These are phyloP conservation scores for Pampus argenteus DNA, from an alignment of 2,797 vertebrate species.

Conservation along the genomic window DNA sequence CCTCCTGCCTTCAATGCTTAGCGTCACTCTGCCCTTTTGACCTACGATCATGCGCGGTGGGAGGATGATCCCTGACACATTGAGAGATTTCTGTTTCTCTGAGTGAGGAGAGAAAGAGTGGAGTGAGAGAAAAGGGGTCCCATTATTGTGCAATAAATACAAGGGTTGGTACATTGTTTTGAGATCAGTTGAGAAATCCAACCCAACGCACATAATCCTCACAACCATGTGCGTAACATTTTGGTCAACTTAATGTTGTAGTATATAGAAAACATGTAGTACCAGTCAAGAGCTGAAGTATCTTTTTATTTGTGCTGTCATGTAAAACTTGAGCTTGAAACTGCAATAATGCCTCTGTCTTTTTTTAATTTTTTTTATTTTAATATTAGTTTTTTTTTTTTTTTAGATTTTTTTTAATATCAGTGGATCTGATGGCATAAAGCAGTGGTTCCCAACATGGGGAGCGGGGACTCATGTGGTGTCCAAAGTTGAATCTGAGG, in stretches of 20 bases:
- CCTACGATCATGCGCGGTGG: constrained; percentile 82
- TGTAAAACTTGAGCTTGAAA: no score
- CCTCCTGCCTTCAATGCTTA: constrained; percentile 84
- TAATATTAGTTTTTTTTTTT: not conserved
- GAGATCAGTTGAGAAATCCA: not conserved
- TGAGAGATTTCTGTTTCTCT: constrained; percentile 87
- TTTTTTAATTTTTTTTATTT: constrained; percentile 9
- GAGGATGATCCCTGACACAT: constrained; percentile 83
- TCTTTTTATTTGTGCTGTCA: no score
- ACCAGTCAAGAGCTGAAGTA: not conserved
- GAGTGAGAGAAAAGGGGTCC: not conserved
- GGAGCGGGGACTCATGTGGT: not conserved
- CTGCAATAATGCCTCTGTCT: not conserved
- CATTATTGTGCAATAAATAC: not conserved
- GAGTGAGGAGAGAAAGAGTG: not conserved
- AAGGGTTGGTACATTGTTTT: not conserved
- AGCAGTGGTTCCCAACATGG: not conserved
- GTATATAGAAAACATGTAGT: not conserved
- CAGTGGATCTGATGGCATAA: not conserved
- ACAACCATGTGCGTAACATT: not conserved
- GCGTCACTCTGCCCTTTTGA: constrained; percentile 82
- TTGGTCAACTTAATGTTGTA: not conserved
- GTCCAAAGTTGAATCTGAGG: not conserved
- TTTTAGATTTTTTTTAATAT: constrained; percentile 5
- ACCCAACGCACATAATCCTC: not conserved